Evolutionary conservation across 2,797 vertebrate species (phyloP).

Genomic region (Myotis pilosus): DNA sequence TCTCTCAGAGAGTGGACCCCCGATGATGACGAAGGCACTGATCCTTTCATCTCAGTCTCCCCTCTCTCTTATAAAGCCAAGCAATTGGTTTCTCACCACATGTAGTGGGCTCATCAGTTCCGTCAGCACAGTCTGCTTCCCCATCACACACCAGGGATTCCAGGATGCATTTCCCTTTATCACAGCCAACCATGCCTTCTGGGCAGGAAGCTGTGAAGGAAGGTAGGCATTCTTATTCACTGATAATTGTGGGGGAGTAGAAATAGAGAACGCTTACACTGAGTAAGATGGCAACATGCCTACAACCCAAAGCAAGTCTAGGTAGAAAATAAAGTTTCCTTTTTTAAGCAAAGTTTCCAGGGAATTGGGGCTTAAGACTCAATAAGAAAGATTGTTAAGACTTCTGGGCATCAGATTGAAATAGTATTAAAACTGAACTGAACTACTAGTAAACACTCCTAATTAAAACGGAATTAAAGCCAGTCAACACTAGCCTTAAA

Average conservation of each 20-base stretch:
- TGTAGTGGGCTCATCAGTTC: constrained; percentile 88
- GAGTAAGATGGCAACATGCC: not conserved
- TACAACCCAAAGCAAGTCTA: not conserved
- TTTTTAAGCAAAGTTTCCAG: not conserved
- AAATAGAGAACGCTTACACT: not conserved
- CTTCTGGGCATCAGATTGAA: not conserved
- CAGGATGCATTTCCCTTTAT: constrained; percentile 86
- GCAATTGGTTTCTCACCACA: constrained; percentile 82
- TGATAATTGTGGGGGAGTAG: not conserved
- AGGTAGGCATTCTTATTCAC: not conserved
- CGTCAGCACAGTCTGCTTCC: constrained; percentile 86
- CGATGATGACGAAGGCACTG: not conserved
- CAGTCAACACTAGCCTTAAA: not conserved
- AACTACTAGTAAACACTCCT: constrained; percentile 3
- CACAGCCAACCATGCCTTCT: constrained; percentile 82
- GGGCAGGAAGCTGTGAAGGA: constrained; percentile 78
- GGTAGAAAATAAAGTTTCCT: not conserved
- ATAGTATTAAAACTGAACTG: not conserved
- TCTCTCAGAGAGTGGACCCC: not conserved
- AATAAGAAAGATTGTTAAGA: not conserved
- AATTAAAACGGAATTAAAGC: not conserved
- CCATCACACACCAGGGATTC: constrained; percentile 87
- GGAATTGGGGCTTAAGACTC: not conserved
- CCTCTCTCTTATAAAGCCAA: not conserved
- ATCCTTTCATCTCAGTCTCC: not conserved